Base-by-base conservation (phyloP, 2,888 invertebrate species). In the Harmothoe impar region DNA sequence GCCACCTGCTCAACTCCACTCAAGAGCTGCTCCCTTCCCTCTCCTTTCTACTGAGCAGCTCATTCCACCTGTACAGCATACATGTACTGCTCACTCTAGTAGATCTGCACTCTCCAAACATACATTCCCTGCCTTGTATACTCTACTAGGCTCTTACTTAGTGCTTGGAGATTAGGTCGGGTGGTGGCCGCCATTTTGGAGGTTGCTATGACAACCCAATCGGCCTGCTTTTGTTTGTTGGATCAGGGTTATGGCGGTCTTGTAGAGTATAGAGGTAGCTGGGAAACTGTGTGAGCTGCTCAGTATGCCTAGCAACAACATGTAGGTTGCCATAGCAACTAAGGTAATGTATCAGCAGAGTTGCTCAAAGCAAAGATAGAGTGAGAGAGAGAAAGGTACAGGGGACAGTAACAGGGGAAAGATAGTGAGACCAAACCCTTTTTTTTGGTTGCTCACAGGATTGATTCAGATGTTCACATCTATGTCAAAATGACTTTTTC, bases 251-350 rank as follows among this genome's bases (percentile, higher is more conserved):
- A 72, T 15, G 29, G 15, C 0, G 25, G 29, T 25, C 31, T 29
- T 29, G 23, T 62, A 72, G 29, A 15, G 5, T n/a, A 25, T 5
- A 29, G 29, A 7, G 62, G 62, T 62, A 62, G 15, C 62, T n/a
- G 62, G 72, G 1, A 72, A 72, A 29, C 72, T 1, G 29, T 43
- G 10, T 43, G 31, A n/a, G 72, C 72, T 0, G 25, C 31, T 25
- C 29, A 0, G 29, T 25, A n/a, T 72, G 20, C 72, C 72, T 72
- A 29, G 29, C 25, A 72, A 72, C 72, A 1, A 29, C 25, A n/a
- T 72, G 20, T 29, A 72, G 72, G 72, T 72, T 72, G 29, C 72
- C 31, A 72, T 72, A 72, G 72, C 25, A 72, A 72, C 72, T 25
- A 72, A 25, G 72, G 29, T 20, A 72, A 5, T 72, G 72, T 72